Base-by-base conservation (phyloP, 2,888 invertebrate genomes). In the Netelia virgata region DNA sequence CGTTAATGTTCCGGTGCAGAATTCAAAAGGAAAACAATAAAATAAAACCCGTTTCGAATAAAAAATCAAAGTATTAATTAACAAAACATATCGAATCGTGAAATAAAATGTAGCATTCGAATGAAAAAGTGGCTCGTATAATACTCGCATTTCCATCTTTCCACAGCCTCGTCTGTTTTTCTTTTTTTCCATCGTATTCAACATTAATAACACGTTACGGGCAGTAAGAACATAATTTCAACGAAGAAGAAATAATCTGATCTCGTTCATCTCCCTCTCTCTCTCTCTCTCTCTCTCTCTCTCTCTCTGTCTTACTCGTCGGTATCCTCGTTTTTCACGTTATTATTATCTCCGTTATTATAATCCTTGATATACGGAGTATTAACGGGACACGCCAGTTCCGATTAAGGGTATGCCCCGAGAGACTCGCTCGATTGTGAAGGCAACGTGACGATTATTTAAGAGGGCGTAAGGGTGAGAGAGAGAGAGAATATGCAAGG, bases 381-480 rank as follows among this genome's bases (percentile, higher is more conserved):
- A 79, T 50, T 69, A 66, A 20, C 59, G 57, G 55, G 63, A 61
- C 57, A 41, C 66, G 59, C 72, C 53, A 61, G 59, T 68, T 68
- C 18, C 72, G 77, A 77, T 82, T 53, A 36, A 61, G 55, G 47
- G 61, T 78, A 69, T 61, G 73, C 63, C 55, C 28, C 28, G 43
- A 28, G 63, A 10, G 8, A 28, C 28, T 28, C 63, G 63, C 74
- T 28, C 83, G 57, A 83, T 83, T 83, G 78, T 79, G 50, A 47
- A 74, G 68, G 61, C 73, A 73, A 59, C 76, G 66, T 64, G 77
- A 83, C 82, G 73, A 83, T 78, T 78, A 83, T 77, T 82, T 68
- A 82, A 83, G 83, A 82, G 28, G 70, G 61, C 75, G 64, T 70
- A 79, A 70, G 28, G 28, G 74, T 50, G 55, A 61, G 2, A 59